Conservation (phyloP, 2,888 invertebrate genomes). For the Venusia cambrica region DNA sequence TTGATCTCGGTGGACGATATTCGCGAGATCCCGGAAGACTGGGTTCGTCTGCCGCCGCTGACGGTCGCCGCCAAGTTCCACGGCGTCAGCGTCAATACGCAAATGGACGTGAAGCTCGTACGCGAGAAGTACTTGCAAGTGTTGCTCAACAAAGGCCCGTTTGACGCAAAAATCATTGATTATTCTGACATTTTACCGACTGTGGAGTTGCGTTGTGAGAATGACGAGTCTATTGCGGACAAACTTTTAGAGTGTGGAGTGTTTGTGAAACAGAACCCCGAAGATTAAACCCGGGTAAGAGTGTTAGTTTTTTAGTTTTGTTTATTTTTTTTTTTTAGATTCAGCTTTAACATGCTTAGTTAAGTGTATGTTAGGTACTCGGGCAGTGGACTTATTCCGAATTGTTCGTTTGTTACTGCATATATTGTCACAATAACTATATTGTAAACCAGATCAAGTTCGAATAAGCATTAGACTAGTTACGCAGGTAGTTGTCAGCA, state of each 20-base stretch:
- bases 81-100: conserved; percentile 53
- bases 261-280: conserved; percentile 25
- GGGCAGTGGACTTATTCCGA: no score
- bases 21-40: conserved; percentile 71
- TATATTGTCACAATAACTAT: no score
- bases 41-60: conserved; percentile 74
- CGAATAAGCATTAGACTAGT: no score
- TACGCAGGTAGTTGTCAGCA: no score
- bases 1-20: conserved; percentile 64
- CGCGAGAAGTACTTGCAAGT: conserved; percentile 46
- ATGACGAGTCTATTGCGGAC: conserved; percentile 48
- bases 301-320: no score
- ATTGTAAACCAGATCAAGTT: no score
- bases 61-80: conserved; percentile 73
- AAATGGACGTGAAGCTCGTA: conserved; percentile 46
- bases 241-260: conserved; percentile 47
- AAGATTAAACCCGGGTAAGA: no score
- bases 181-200: conserved; percentile 36
- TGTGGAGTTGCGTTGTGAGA: conserved; percentile 55
- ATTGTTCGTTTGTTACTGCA: no score
- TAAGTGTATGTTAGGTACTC: no score
- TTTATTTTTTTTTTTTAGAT: no score
- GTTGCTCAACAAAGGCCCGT: conserved; percentile 57
- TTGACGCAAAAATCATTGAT: conserved; percentile 50
- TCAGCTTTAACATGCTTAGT: no score